Percentiles rank a stretch among this genome's conserved stretches.
These are phyloP conservation scores for Numenius phaeopus DNA, from an alignment of 2,797 vertebrate species.

Conservation along the genomic window DNA sequence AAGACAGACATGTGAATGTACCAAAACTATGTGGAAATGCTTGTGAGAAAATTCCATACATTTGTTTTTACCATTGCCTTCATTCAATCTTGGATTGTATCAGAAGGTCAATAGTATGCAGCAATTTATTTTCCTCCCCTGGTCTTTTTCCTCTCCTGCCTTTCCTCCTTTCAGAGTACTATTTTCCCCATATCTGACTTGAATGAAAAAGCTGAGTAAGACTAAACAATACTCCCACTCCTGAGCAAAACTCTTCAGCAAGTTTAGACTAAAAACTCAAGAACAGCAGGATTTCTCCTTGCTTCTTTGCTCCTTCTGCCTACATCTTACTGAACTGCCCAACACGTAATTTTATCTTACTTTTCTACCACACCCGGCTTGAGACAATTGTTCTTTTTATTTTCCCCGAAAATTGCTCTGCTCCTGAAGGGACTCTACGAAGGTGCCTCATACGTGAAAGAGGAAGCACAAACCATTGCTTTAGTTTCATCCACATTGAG, in stretches of 20 bases:
- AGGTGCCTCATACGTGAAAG: neutral
- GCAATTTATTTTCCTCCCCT: neutral
- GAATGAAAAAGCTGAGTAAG: neutral
- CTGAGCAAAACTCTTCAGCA: neutral
- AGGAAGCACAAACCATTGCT: neutral
- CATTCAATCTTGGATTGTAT: neutral
- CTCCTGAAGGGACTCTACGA: neutral
- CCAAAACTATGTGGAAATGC: neutral
- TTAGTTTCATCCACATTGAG: neutral
- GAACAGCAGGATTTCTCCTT: neutral
- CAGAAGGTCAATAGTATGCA: neutral
- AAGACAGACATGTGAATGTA: neutral
- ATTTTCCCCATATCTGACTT: neutral
- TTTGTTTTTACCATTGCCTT: neutral
- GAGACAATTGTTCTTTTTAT: neutral
- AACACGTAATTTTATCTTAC: neutral
- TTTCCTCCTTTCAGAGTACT: neutral
- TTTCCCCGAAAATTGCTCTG: neutral
- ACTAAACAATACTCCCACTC: neutral
- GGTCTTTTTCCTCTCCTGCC: neutral
- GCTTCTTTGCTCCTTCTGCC: neutral
- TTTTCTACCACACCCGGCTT: neutral
- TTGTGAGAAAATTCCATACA: neutral
- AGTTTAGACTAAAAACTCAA: neutral
- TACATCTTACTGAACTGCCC: neutral